A percentile compares a stretch with the other conserved stretches of the same genome.
phyloP scores from a whole-genome alignment of 2,797 vertebrate genomes.

The Oreonectes daqikongensis region DNA sequence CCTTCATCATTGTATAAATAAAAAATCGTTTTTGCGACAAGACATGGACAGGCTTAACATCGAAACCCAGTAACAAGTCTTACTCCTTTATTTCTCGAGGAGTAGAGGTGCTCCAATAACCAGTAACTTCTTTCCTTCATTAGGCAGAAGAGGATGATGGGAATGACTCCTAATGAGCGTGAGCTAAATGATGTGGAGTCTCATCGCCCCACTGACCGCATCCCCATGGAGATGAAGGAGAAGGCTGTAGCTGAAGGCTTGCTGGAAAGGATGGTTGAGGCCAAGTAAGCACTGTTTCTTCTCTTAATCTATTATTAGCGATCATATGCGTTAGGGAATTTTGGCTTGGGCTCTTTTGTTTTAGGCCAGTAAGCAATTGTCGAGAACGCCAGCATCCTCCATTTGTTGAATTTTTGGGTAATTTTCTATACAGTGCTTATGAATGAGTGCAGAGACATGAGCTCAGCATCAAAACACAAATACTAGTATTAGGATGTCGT shows the following conservation, averaged over 20 bases:
- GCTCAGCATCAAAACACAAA: neutral
- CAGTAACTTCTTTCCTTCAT: neutral
- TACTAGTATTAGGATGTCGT: neutral
- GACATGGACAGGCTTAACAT: no score
- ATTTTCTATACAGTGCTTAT: neutral
- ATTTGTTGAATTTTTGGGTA: neutral
- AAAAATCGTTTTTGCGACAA: no score
- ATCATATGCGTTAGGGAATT: neutral
- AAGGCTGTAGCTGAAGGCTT: constrained; percentile 85
- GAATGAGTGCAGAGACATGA: neutral
- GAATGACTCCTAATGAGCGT: constrained; percentile 86
- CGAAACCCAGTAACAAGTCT: neutral
- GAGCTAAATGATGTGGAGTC: constrained; percentile 84
- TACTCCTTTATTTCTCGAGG: neutral
- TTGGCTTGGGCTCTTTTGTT: neutral
- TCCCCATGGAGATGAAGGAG: constrained; percentile 85
- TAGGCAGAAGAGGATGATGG: constrained; percentile 91
- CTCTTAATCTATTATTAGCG: neutral
- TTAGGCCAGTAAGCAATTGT: neutral
- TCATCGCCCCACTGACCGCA: constrained; percentile 80
- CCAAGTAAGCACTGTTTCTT: constrained; percentile 77
- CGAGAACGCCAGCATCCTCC: neutral
- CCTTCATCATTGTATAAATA: no score
- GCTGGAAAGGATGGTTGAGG: constrained; percentile 83
- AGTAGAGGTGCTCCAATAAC: neutral